Evolutionary conservation across 1,140 invertebrate genomes (phyloP).

Genomic region (Apis laboriosa): DNA sequence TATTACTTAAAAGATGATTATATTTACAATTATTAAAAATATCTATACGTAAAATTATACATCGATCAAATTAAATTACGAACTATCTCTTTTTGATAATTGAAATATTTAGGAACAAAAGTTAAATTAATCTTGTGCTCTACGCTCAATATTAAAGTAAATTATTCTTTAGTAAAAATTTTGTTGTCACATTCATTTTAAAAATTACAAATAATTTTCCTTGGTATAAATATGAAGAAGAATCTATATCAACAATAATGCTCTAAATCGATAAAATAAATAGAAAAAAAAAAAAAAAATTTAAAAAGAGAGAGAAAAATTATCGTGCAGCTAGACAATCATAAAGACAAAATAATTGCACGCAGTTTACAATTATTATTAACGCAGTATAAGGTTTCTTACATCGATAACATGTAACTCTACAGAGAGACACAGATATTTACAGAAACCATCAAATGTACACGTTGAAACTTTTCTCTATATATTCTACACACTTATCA

Average conservation of each 20-base stretch:
- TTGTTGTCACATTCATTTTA: not conserved
- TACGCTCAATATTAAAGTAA: not conserved
- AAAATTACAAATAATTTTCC: too few species aligned
- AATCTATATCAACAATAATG: not conserved
- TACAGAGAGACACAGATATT: conserved; percentile 6
- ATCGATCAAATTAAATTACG: not conserved
- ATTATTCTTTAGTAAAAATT: not conserved
- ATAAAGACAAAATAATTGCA: conserved; percentile 6
- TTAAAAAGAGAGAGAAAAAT: too few species aligned
- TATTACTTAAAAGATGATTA: not conserved
- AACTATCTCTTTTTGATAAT: not conserved
- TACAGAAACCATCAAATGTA: conserved; percentile 23
- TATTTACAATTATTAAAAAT: conserved; percentile 9
- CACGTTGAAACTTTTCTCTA: conserved; percentile 7
- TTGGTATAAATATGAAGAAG: not conserved
- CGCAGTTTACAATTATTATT: conserved; percentile 66
- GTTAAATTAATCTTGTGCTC: not conserved
- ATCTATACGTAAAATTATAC: not conserved
- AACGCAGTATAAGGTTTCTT: conserved; percentile 61
- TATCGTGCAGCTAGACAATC: not conserved
- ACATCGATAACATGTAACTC: conserved; percentile 44
- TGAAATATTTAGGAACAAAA: conserved; percentile 4
- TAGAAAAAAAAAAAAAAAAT: not conserved
- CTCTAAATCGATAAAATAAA: conserved; percentile 9
- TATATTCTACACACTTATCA: conserved; percentile 30